Evolutionary conservation across 2,797 vertebrate genomes (phyloP).

Genomic region (Bucorvus abyssinicus): DNA sequence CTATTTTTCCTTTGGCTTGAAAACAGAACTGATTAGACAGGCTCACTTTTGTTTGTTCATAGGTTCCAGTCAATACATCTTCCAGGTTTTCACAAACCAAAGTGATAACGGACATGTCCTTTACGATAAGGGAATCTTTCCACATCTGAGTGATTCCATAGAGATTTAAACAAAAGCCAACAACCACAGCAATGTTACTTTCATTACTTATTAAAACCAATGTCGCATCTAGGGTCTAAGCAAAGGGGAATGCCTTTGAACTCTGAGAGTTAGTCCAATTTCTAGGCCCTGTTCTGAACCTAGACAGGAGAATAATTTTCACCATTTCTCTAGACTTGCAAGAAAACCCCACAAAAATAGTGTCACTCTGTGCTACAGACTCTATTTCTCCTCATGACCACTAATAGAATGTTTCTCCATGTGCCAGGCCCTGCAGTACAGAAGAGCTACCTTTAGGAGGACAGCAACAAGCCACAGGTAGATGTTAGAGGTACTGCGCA

Average conservation of each 20-base stretch:
- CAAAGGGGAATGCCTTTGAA: background rate
- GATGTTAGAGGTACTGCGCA: background rate
- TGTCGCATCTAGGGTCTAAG: background rate
- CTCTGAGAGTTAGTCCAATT: background rate
- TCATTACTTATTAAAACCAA: background rate
- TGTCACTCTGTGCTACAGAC: background rate
- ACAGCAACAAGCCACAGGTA: background rate
- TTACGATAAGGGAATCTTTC: background rate
- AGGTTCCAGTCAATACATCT: background rate
- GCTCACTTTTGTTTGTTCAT: background rate
- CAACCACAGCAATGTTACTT: background rate
- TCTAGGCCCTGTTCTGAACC: background rate
- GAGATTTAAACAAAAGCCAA: conserved; percentile 9
- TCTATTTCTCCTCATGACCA: background rate
- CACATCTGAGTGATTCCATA: background rate
- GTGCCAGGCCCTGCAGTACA: background rate
- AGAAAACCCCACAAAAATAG: background rate
- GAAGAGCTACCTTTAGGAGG: background rate
- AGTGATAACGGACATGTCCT: background rate
- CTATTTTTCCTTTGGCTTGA: background rate
- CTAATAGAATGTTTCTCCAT: background rate
- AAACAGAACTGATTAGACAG: background rate
- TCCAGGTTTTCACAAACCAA: background rate
- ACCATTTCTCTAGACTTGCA: background rate
- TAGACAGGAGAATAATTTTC: background rate